These are phyloP conservation scores for Eupithecia exiguata DNA, from an alignment of 2,888 invertebrate genomes.

Conservation along the genomic window DNA sequence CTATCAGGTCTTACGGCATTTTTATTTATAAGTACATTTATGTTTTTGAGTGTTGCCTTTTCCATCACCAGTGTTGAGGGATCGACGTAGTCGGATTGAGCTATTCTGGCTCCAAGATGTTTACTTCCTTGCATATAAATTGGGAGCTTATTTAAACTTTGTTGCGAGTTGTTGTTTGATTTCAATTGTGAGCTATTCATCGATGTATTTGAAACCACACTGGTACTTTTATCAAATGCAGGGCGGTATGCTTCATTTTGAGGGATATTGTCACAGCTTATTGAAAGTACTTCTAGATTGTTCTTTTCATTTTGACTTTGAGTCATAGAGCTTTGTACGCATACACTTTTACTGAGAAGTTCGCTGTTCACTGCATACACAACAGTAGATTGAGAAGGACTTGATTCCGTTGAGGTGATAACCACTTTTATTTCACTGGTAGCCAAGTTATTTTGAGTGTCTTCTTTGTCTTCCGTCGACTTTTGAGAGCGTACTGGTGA, in stretches of 20 bases:
- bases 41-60: slow-evolving; percentile 77
- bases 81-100: slow-evolving; percentile 93
- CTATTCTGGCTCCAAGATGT: slow-evolving; percentile 93
- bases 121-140: slow-evolving; percentile 92
- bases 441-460: slow-evolving; percentile 51
- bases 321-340: slow-evolving; percentile 66
- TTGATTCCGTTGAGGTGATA: slow-evolving; percentile 69
- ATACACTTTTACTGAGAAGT: slow-evolving; percentile 72
- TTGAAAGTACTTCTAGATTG: slow-evolving; percentile 68
- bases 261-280: slow-evolving; percentile 74
- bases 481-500: slow-evolving; percentile 46
- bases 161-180: slow-evolving; percentile 71
- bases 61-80: slow-evolving; percentile 87
- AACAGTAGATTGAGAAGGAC: slow-evolving; percentile 64
- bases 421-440: slow-evolving; percentile 73
- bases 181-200: slow-evolving; percentile 64
- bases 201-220: slow-evolving; percentile 66
- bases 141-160: slow-evolving; percentile 78
- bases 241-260: slow-evolving; percentile 60
- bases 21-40: slow-evolving; percentile 86
- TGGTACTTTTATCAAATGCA: slow-evolving; percentile 69
- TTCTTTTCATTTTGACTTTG: slow-evolving; percentile 74
- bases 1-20: slow-evolving; percentile 81
- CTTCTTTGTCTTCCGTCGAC: slow-evolving; percentile 55
- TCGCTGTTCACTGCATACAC: slow-evolving; percentile 60